Conservation (phyloP, 2,113 vertebrate genomes). For the Acanthisitta chloris region DNA sequence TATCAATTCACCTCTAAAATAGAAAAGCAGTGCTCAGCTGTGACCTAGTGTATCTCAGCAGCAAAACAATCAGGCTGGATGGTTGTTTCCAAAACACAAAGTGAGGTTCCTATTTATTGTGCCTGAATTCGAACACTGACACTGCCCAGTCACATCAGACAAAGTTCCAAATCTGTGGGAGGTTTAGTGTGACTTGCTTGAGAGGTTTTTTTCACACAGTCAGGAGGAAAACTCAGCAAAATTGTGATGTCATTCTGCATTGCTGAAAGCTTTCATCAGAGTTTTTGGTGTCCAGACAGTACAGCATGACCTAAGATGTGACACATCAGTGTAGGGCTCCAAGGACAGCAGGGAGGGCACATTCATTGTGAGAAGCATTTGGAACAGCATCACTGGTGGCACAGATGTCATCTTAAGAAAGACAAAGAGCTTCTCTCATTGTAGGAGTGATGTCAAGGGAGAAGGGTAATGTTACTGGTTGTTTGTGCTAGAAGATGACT, state of each 20-base stretch:
- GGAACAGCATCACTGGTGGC: not conserved
- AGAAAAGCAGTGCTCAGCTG: not conserved
- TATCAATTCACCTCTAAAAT: not conserved
- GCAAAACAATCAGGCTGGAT: rapidly evolving
- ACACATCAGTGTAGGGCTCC: not conserved
- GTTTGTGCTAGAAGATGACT: not conserved
- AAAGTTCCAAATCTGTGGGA: not conserved
- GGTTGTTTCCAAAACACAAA: not conserved
- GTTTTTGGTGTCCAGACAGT: not conserved
- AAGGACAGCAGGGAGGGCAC: not conserved
- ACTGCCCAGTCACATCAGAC: no score
- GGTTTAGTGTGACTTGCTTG: not conserved
- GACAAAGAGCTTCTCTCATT: not conserved
- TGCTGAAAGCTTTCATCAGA: not conserved
- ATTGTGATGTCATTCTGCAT: rapidly evolving
- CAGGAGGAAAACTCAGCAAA: not conserved
- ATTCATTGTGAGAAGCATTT: not conserved
- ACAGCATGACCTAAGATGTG: not conserved
- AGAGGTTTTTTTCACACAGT: not conserved
- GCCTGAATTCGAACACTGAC: not conserved
- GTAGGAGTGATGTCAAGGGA: not conserved
- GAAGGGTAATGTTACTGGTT: not conserved
- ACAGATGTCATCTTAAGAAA: not conserved
- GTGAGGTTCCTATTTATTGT: not conserved
- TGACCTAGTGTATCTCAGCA: not conserved